Conservation (phyloP, 2,113 vertebrate genomes). For the Neoarius graeffei region DNA sequence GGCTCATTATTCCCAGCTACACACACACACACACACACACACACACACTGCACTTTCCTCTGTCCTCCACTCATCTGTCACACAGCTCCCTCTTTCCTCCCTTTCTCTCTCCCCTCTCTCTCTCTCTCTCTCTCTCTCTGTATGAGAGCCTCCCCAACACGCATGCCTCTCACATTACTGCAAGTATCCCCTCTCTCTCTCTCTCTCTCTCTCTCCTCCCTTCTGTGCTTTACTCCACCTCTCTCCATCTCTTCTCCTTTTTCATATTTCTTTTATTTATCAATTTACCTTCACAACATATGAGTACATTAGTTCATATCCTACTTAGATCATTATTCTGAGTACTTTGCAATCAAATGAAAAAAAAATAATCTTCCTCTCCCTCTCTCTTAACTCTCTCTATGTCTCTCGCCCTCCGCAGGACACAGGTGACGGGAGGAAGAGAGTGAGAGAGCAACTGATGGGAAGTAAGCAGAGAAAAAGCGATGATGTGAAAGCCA, state of each 20-base stretch:
- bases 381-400: not conserved
- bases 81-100: not conserved
- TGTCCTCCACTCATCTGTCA: slow-evolving; percentile 13
- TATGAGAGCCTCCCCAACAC: slow-evolving; percentile 7
- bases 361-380: not conserved
- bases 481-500: not conserved
- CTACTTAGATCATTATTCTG: not conserved
- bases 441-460: not conserved
- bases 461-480: not conserved
- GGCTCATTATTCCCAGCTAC: slow-evolving; percentile 35
- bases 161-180: slow-evolving; percentile 20
- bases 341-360: not conserved
- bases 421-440: not conserved
- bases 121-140: slow-evolving; percentile 29
- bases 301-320: not conserved
- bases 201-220: not conserved
- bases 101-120: slow-evolving; percentile 2
- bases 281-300: not conserved
- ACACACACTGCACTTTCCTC: slow-evolving; percentile 21
- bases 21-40: slow-evolving; percentile 11
- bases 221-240: not conserved
- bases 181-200: not conserved
- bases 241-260: not conserved
- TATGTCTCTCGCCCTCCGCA: not conserved
- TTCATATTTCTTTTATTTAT: not conserved